Conservation (phyloP, 2,888 invertebrate species). For the Xestia sexstrigata region DNA sequence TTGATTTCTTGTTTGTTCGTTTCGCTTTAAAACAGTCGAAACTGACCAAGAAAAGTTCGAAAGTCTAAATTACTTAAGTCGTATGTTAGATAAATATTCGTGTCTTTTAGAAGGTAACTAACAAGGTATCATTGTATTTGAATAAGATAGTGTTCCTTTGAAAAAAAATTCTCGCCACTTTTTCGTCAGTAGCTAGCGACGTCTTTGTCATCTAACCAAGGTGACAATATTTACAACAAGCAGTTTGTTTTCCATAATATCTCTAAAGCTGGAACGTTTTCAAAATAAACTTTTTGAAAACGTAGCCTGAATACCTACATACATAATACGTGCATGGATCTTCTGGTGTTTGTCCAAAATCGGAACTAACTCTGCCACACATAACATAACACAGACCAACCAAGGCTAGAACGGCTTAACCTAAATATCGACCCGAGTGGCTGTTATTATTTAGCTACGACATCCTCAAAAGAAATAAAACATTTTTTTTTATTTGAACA, state of each 20-base stretch:
- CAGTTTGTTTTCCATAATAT: neutral
- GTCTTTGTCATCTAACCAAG: no score
- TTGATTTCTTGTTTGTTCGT: neutral
- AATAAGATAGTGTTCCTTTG: neutral
- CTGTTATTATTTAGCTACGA: no score
- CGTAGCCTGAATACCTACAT: neutral
- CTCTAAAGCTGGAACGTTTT: neutral
- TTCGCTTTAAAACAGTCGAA: neutral
- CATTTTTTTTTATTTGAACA: no score
- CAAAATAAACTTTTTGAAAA: neutral
- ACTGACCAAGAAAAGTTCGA: neutral
- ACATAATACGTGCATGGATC: neutral
- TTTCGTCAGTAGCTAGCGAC: no score
- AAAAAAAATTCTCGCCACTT: neutral
- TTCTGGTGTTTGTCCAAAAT: neutral
- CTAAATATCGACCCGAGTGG: no score
- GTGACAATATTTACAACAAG: neutral
- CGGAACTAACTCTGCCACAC: neutral
- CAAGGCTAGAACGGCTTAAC: no score
- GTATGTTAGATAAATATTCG: neutral
- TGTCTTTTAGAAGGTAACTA: neutral
- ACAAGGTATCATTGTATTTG: neutral
- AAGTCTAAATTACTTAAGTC: neutral
- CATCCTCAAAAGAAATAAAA: no score
- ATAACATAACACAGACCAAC: no score